phyloP scores from a whole-genome alignment of 2,888 invertebrate species.

The Gnatocerus cornutus region DNA sequence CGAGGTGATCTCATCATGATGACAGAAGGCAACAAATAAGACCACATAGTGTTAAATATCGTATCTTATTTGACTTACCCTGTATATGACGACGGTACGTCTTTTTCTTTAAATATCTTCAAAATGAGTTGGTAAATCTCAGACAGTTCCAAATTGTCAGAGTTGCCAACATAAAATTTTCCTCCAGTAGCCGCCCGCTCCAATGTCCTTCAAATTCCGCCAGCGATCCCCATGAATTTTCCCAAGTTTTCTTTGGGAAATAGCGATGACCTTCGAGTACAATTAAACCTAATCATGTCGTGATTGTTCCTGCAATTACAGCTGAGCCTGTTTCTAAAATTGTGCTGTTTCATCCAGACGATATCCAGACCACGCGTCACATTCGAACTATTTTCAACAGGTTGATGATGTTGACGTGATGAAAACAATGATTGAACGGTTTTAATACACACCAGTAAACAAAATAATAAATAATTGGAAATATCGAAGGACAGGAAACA shows the following conservation, averaged over 20 bases:
- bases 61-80: no score
- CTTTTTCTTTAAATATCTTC: no score
- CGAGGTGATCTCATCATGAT: no score
- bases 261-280: conserved; percentile 13
- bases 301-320: conserved; percentile 22
- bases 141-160: no score
- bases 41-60: no score
- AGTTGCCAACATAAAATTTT: no score
- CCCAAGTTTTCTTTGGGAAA: neutral
- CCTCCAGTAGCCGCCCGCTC: no score
- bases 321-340: neutral
- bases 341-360: conserved; percentile 10
- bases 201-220: no score
- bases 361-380: conserved; percentile 28
- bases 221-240: no score
- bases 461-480: conserved; percentile 31
- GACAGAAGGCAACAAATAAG: no score
- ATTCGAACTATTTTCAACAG: conserved; percentile 27
- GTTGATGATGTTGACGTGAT: conserved; percentile 43
- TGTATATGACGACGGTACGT: no score
- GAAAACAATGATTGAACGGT: conserved; percentile 34
- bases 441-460: conserved; percentile 7
- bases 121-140: no score
- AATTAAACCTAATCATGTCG: conserved; percentile 13
- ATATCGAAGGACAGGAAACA: conserved; percentile 6